These are phyloP conservation scores for Geotrypetes seraphini DNA, from an alignment of 2,797 vertebrate species.

Conservation along the genomic window DNA sequence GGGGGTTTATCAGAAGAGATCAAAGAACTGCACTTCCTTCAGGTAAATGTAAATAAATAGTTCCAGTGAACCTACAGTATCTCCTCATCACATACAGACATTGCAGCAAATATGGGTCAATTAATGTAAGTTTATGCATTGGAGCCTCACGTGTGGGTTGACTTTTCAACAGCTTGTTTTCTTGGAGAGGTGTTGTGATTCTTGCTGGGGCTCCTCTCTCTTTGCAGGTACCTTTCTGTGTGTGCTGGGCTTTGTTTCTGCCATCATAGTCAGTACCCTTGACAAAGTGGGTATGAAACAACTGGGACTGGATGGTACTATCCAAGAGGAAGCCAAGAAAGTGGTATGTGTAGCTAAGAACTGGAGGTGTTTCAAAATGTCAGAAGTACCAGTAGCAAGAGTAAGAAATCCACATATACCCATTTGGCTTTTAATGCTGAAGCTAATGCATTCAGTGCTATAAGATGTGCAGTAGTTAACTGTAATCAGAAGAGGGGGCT, in stretches of 20 bases:
- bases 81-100: no score
- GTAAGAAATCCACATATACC: no score
- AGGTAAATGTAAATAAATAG: no score
- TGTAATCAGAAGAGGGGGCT: constrained; percentile 2
- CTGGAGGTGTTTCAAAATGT: neutral
- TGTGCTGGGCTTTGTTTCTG: constrained; percentile 57
- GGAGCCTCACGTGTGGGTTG: no score
- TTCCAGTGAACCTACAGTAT: no score
- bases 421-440: neutral
- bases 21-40: no score
- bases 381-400: neutral
- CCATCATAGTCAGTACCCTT: constrained; percentile 53
- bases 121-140: no score
- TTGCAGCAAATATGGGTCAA: no score
- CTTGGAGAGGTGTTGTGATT: no score
- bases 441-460: accelerated
- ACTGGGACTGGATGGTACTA: constrained; percentile 61
- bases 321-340: constrained; percentile 66
- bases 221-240: constrained; percentile 58
- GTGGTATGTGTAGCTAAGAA: constrained; percentile 35
- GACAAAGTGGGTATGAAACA: constrained; percentile 69
- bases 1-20: no score
- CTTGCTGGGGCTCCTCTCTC: neutral
- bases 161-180: no score
- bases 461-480: neutral